phyloP scores from a whole-genome alignment of 2,888 invertebrate species.

The Thysanoteuthis rhombus region DNA sequence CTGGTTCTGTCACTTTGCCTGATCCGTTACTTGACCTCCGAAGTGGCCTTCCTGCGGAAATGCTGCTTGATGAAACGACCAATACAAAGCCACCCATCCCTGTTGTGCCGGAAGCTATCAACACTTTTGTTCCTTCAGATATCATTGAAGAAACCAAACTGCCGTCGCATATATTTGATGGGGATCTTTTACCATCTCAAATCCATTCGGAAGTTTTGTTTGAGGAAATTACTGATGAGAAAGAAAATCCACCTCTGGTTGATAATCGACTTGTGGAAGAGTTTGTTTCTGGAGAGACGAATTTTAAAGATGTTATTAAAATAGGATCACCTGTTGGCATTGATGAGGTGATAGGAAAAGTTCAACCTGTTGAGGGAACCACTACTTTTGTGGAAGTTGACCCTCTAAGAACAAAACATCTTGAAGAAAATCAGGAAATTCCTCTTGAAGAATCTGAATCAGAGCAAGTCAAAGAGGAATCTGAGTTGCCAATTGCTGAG shows the following conservation, averaged over 20 bases:
- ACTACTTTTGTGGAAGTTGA: neutral
- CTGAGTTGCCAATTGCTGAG: neutral
- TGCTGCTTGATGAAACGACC: conserved; percentile 17
- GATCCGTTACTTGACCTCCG: neutral
- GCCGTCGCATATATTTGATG: conserved; percentile 23
- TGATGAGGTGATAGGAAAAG: neutral
- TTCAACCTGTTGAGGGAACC: neutral
- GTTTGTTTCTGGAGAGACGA: too few species aligned
- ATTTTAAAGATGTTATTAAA: too few species aligned
- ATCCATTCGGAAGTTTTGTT: conserved; percentile 23
- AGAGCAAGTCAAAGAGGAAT: neutral
- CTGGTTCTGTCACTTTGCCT: neutral
- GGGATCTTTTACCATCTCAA: conserved; percentile 13
- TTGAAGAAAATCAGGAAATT: neutral
- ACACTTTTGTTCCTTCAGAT: neutral
- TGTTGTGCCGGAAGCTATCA: neutral
- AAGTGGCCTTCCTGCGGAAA: conserved; percentile 16
- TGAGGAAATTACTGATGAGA: neutral
- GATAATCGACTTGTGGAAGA: too few species aligned
- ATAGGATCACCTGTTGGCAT: neutral
- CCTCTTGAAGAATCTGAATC: neutral
- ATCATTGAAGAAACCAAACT: neutral
- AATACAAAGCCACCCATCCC: neutral
- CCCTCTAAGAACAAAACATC: neutral
- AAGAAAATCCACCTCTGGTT: neutral